Percentiles rank a stretch among this genome's conserved stretches.
phyloP scores from a whole-genome alignment of 92 coral and sea anemone genomes.

The Phenganax stokvisi region DNA sequence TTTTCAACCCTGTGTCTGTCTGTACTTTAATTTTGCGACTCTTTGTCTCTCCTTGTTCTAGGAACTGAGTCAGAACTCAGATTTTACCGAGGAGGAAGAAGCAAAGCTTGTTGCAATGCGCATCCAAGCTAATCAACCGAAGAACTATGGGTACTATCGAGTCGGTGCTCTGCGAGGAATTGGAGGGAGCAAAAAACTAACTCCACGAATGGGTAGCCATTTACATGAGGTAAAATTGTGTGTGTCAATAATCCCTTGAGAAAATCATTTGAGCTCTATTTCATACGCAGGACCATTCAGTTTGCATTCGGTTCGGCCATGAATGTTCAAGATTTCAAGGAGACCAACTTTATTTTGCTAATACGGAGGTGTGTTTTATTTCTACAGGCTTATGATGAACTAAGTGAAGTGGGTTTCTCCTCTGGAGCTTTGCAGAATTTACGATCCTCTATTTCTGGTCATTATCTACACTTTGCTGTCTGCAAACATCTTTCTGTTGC shows the following conservation, averaged over 20 bases:
- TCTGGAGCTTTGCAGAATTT: conserved; percentile 66
- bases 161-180: conserved; percentile 82
- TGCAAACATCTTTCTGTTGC: neutral
- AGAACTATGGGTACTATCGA: conserved; percentile 93
- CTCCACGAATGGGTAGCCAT: conserved; percentile 78
- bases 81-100: conserved; percentile 79
- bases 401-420: conserved; percentile 93
- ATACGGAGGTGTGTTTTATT: neutral
- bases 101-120: conserved; percentile 91
- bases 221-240: conserved; percentile 61
- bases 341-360: neutral
- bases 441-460: conserved; percentile 22
- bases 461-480: neutral
- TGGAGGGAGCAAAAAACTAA: conserved; percentile 84
- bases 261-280: too few species aligned
- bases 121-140: conserved; percentile 80
- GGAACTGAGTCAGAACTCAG: conserved; percentile 89
- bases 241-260: too few species aligned
- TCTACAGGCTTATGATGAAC: conserved; percentile 76
- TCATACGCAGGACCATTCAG: too few species aligned
- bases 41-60: conserved; percentile 3
- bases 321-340: too few species aligned
- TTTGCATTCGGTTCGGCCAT: too few species aligned
- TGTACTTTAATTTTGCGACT: too few species aligned
- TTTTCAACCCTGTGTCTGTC: neutral